Conservation (phyloP, 2,888 invertebrate genomes). For the Anthophora plumipes region DNA sequence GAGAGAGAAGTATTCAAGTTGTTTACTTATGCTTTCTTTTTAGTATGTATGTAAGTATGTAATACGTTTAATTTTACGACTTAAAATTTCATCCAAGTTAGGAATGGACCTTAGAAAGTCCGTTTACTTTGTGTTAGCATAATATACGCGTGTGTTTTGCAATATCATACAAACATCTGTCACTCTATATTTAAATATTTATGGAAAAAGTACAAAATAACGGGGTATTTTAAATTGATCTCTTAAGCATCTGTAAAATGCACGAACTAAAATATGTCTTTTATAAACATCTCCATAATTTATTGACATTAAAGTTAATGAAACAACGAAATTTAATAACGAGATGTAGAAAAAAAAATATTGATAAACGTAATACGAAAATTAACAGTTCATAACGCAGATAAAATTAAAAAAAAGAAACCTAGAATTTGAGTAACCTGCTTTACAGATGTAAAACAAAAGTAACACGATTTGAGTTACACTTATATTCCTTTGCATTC, state of each 20-base stretch:
- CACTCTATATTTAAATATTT: slow-evolving; percentile 18
- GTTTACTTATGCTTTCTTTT: slow-evolving; percentile 77
- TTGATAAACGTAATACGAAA: neutral
- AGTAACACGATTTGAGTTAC: neutral
- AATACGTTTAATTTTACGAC: slow-evolving; percentile 81
- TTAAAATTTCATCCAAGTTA: slow-evolving; percentile 78
- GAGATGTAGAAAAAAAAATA: slow-evolving; percentile 1
- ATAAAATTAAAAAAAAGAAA: neutral
- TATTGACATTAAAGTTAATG: neutral
- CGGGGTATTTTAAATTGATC: neutral
- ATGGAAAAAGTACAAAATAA: slow-evolving; percentile 18
- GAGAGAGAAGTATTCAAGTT: slow-evolving; percentile 82
- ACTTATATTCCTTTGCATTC: neutral
- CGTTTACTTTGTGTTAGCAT: slow-evolving; percentile 23
- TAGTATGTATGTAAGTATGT: slow-evolving; percentile 80
- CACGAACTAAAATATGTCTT: slow-evolving; percentile 16
- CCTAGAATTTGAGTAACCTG: neutral
- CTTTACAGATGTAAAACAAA: neutral
- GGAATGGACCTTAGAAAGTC: slow-evolving; percentile 74
- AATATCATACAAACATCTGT: slow-evolving; percentile 42
- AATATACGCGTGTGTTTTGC: neutral
- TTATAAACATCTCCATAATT: slow-evolving; percentile 15
- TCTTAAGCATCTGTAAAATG: slow-evolving; percentile 31
- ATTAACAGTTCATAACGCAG: slow-evolving; percentile 6
- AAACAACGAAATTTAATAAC: slow-evolving; percentile 18